These are phyloP conservation scores for Mormyrus proboscirostris DNA, from an alignment of 2,797 vertebrate genomes.

Conservation along the genomic window DNA sequence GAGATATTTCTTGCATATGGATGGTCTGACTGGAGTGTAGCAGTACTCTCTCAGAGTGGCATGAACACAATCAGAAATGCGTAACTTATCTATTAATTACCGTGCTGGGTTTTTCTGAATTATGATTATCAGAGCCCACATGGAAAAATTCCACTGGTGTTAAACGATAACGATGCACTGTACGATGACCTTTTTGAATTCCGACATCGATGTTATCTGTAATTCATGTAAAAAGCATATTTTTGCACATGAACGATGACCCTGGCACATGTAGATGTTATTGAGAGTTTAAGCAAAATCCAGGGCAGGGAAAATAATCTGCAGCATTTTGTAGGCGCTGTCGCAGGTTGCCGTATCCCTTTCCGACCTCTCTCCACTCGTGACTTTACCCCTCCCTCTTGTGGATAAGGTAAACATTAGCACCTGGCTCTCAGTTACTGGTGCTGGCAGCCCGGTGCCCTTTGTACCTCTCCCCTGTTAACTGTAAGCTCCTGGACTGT, in stretches of 20 bases:
- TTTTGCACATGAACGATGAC: not conserved
- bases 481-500: not conserved
- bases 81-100: not conserved
- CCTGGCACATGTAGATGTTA: not conserved
- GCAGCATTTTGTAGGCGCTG: not conserved
- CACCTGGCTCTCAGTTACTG: not conserved
- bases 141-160: not conserved
- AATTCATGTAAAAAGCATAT: not conserved
- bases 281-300: slow-evolving; percentile 7
- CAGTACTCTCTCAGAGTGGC: not conserved
- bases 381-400: not conserved
- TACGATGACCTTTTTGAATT: not conserved
- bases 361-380: not conserved
- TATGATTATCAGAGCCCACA: not conserved
- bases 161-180: not conserved
- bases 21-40: not conserved
- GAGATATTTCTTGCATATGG: not conserved
- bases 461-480: not conserved
- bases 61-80: not conserved
- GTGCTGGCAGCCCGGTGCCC: not conserved
- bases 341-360: not conserved
- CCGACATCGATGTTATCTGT: not conserved
- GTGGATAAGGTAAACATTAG: not conserved
- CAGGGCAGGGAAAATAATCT: not conserved
- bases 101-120: not conserved